These are phyloP conservation scores for Amblyraja radiata DNA, from an alignment of 2,797 vertebrate genomes.

Conservation along the genomic window DNA sequence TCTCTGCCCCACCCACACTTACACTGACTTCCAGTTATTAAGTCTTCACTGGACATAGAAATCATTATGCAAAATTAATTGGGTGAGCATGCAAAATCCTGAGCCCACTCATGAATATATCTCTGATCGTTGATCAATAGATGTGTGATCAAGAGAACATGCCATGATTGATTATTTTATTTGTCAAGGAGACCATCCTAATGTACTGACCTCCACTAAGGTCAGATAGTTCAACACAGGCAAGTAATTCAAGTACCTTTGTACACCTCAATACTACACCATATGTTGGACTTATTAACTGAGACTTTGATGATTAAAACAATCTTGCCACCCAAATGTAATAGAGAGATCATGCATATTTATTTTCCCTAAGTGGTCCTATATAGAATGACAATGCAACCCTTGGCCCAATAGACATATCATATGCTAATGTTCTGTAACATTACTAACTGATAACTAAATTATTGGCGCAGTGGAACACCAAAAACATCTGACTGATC, in stretches of 20 bases:
- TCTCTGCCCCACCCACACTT: not conserved
- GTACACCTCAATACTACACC: not conserved
- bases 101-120: not conserved
- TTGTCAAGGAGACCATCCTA: not conserved
- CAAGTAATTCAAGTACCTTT: not conserved
- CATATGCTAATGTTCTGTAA: constrained; percentile 12
- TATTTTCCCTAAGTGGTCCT: not conserved
- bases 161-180: not conserved
- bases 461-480: not conserved
- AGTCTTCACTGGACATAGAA: not conserved
- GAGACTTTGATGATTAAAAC: not conserved
- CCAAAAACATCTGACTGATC: constrained; percentile 14
- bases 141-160: not conserved
- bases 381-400: not conserved
- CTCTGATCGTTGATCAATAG: not conserved
- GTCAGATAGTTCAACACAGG: not conserved
- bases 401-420: not conserved
- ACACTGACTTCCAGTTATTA: not conserved
- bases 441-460: not conserved
- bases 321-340: constrained; percentile 6
- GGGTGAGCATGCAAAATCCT: not conserved
- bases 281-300: not conserved
- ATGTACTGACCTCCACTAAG: not conserved
- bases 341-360: not conserved
- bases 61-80: not conserved